phyloP scores from a whole-genome alignment of 2,113 vertebrate genomes.

The Dermatemys mawii region DNA sequence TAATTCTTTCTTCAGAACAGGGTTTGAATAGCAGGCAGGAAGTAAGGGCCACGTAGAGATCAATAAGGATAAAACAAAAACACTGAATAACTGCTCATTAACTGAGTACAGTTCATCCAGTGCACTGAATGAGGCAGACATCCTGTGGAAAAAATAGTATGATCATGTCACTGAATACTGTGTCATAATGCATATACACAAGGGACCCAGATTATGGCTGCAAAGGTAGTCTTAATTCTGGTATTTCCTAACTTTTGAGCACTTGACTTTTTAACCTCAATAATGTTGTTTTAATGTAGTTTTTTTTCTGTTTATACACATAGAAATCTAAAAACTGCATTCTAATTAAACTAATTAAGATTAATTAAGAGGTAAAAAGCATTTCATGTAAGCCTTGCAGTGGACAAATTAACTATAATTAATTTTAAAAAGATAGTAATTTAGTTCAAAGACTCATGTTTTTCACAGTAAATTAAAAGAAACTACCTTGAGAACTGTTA shows the following conservation, averaged over 20 bases:
- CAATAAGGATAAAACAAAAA: background rate
- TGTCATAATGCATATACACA: background rate
- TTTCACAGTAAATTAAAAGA: background rate
- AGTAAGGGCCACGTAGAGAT: background rate
- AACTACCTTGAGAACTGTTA: background rate
- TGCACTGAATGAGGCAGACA: background rate
- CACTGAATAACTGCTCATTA: background rate
- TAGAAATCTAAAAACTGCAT: background rate
- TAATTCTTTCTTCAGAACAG: background rate
- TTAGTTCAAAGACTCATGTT: background rate
- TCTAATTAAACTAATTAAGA: constrained; percentile 1
- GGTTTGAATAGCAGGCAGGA: background rate
- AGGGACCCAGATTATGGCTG: background rate
- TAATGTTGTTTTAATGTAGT: background rate
- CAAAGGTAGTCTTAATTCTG: background rate
- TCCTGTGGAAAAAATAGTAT: background rate
- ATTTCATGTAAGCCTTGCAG: background rate
- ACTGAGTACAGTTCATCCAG: background rate
- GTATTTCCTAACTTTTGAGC: background rate
- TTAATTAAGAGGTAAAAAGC: constrained; percentile 28
- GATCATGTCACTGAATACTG: background rate
- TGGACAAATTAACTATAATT: constrained; percentile 16
- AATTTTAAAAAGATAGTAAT: background rate
- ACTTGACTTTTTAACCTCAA: background rate
- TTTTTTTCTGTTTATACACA: background rate